phyloP scores from a whole-genome alignment of 2,113 vertebrate genomes.

The Sterrhoptilus dennistouni region DNA sequence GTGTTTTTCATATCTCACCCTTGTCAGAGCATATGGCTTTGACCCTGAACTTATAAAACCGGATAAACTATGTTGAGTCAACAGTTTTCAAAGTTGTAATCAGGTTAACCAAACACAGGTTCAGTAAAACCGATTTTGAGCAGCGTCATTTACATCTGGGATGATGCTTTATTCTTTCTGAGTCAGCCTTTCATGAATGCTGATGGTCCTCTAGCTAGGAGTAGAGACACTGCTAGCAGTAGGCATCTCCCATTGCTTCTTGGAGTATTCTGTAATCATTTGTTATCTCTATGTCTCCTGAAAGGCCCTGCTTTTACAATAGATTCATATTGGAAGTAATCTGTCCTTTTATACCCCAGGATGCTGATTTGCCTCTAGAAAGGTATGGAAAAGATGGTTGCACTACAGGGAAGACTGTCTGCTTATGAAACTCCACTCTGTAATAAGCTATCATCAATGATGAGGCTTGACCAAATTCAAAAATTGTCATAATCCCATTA shows the following conservation, averaged over 20 bases:
- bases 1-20: background rate
- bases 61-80: background rate
- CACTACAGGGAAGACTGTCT: background rate
- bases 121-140: background rate
- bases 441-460: background rate
- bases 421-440: background rate
- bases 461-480: background rate
- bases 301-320: background rate
- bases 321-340: background rate
- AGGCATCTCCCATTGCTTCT: background rate
- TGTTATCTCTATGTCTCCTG: background rate
- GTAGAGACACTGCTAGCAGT: background rate
- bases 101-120: background rate
- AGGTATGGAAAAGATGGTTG: background rate
- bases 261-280: background rate
- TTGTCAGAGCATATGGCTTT: conserved; percentile 34
- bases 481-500: background rate
- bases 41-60: conserved; percentile 14
- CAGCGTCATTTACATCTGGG: background rate
- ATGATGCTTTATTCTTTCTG: background rate
- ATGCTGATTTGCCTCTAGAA: background rate
- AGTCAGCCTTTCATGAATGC: background rate
- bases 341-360: background rate
- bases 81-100: conserved; percentile 3
- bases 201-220: background rate